These are phyloP conservation scores for Serranus cabrilla DNA, from an alignment of 2,797 vertebrate genomes.

Conservation along the genomic window DNA sequence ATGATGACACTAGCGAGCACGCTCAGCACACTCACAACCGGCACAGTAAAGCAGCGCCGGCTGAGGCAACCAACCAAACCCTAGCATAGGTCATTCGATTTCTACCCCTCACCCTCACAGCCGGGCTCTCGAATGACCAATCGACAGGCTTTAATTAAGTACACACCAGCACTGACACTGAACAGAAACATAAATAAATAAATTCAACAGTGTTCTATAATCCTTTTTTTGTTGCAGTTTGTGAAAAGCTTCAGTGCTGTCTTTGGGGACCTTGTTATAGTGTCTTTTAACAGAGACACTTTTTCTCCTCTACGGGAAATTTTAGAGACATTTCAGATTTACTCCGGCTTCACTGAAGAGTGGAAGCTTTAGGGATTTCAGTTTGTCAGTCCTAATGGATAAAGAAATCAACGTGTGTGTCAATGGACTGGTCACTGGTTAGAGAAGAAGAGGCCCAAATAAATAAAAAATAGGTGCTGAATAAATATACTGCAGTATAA, in stretches of 20 bases:
- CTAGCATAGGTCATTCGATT: constrained; percentile 45
- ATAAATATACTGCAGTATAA: neutral
- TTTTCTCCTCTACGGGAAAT: constrained; percentile 24
- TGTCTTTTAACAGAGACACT: constrained; percentile 30
- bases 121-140: constrained; percentile 45
- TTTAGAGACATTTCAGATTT: constrained; percentile 31
- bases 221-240: constrained; percentile 49
- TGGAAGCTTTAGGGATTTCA: constrained; percentile 11
- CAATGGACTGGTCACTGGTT: neutral
- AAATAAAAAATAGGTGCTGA: neutral
- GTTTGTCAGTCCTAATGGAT: neutral
- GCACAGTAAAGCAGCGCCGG: constrained; percentile 40
- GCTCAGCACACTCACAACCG: constrained; percentile 49
- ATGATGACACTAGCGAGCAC: constrained; percentile 58
- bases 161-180: constrained; percentile 11
- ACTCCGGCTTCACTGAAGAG: constrained; percentile 1
- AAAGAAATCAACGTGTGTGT: neutral
- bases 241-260: constrained; percentile 29
- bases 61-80: constrained; percentile 46
- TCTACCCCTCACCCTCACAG: constrained; percentile 38
- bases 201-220: constrained; percentile 31
- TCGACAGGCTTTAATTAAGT: constrained; percentile 42
- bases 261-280: constrained; percentile 59
- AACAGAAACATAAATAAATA: constrained; percentile 41
- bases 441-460: neutral